Percentiles rank a stretch among this genome's conserved stretches.
phyloP scores from a whole-genome alignment of 2,113 vertebrate species.

The Ptyas mucosa region DNA sequence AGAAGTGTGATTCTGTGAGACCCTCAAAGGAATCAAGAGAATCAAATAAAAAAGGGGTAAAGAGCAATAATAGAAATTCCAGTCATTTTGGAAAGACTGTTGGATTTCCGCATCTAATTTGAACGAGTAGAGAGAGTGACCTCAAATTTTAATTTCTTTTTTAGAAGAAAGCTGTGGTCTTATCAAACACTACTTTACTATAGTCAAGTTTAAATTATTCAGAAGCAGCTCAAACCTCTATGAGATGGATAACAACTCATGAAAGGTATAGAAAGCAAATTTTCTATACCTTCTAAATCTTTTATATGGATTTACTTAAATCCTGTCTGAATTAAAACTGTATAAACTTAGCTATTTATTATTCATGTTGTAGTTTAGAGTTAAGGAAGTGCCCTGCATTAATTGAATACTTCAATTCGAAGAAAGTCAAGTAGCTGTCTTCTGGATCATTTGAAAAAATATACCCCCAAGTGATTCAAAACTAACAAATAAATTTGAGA shows the following conservation, averaged over 20 bases:
- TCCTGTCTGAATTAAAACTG: constrained; percentile 42
- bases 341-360: constrained; percentile 25
- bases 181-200: background rate
- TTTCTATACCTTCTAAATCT: background rate
- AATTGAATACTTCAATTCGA: constrained; percentile 37
- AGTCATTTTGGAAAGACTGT: background rate
- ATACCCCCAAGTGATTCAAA: constrained; percentile 58
- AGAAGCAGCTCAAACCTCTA: background rate
- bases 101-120: background rate
- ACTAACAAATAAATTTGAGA: constrained; percentile 44
- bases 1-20: background rate
- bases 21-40: background rate
- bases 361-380: constrained; percentile 43
- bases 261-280: background rate
- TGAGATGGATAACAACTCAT: background rate
- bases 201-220: background rate
- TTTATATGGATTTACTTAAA: constrained; percentile 35
- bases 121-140: background rate
- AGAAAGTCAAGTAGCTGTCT: constrained; percentile 29
- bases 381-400: constrained; percentile 40
- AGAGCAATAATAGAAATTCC: background rate
- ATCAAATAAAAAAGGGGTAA: background rate
- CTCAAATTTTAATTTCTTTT: background rate
- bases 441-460: constrained; percentile 30
- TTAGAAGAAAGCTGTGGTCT: background rate